Evolutionary conservation across 2,113 vertebrate genomes (phyloP).

Genomic region (Hippocampus mohnikei): DNA sequence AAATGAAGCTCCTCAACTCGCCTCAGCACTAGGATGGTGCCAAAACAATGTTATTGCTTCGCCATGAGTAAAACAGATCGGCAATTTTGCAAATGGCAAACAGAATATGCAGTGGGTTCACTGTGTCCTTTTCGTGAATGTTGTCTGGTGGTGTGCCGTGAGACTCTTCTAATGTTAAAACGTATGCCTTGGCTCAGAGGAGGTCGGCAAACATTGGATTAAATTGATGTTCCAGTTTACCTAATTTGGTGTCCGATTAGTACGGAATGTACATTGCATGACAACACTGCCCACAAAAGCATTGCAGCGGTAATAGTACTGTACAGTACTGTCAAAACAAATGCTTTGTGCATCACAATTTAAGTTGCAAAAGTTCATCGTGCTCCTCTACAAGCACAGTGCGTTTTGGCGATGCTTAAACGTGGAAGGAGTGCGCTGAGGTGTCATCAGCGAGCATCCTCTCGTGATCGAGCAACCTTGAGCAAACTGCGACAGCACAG

Average conservation of each 20-base stretch:
- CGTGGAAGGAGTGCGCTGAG: not conserved
- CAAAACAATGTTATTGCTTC: too few relatives aligned
- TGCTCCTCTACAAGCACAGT: not conserved
- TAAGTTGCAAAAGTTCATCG: not conserved
- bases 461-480: slow-evolving; percentile 62
- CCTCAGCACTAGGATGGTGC: not conserved
- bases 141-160: too few relatives aligned
- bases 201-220: not conserved
- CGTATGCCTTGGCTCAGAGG: not conserved
- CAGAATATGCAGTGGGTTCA: too few relatives aligned
- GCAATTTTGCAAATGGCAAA: too few relatives aligned
- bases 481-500: slow-evolving; percentile 74
- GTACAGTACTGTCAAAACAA: not conserved
- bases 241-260: not conserved
- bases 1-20: not conserved
- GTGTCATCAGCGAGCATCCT: not conserved
- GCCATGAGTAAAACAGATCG: too few relatives aligned
- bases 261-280: too few relatives aligned
- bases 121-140: too few relatives aligned
- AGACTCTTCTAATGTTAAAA: too few relatives aligned
- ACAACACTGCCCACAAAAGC: too few relatives aligned
- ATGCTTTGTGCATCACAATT: not conserved
- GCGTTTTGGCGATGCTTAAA: not conserved
- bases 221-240: not conserved
- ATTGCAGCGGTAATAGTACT: too few relatives aligned